phyloP scores from a whole-genome alignment of 1,140 invertebrate genomes.

The Plectrocnemia conspersa region DNA sequence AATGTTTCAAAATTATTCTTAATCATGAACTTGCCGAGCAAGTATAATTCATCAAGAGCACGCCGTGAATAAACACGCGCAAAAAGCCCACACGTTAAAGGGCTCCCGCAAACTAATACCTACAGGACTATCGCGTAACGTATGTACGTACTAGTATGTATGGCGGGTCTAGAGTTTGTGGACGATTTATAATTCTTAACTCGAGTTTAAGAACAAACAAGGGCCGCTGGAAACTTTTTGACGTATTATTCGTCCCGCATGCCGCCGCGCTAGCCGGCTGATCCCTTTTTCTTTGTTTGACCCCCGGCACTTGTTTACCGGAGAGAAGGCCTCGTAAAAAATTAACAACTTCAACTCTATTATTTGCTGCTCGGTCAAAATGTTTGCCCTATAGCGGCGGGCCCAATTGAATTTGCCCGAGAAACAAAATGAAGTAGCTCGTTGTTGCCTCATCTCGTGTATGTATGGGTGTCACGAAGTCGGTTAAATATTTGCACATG shows the following conservation, averaged over 20 bases:
- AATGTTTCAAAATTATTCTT: constrained; percentile 28
- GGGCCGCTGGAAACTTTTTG: constrained; percentile 15
- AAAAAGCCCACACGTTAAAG: background rate
- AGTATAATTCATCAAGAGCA: constrained; percentile 22
- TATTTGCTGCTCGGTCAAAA: too few relatives aligned
- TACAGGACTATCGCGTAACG: background rate
- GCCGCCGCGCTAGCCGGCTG: background rate
- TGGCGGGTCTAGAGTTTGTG: constrained; percentile 9
- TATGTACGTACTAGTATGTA: background rate
- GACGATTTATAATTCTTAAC: constrained; percentile 28
- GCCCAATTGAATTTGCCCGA: too few relatives aligned
- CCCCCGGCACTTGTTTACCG: constrained; percentile 12
- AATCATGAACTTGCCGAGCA: constrained; percentile 20
- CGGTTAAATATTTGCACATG: too few relatives aligned
- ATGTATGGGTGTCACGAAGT: too few relatives aligned
- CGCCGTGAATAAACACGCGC: constrained; percentile 4
- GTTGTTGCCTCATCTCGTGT: too few relatives aligned
- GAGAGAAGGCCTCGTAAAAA: constrained; percentile 6
- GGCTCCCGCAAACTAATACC: background rate
- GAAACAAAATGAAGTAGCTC: too few relatives aligned
- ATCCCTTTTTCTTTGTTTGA: background rate
- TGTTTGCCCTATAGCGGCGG: too few relatives aligned
- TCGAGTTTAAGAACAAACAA: constrained; percentile 26
- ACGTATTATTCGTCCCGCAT: constrained; percentile 9
- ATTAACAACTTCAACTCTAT: constrained; percentile 12